A percentile compares a stretch with the other conserved stretches of the same genome.
These are phyloP conservation scores for Urocynchramus pylzowi DNA, from an alignment of 2,113 vertebrate species.

Conservation along the genomic window DNA sequence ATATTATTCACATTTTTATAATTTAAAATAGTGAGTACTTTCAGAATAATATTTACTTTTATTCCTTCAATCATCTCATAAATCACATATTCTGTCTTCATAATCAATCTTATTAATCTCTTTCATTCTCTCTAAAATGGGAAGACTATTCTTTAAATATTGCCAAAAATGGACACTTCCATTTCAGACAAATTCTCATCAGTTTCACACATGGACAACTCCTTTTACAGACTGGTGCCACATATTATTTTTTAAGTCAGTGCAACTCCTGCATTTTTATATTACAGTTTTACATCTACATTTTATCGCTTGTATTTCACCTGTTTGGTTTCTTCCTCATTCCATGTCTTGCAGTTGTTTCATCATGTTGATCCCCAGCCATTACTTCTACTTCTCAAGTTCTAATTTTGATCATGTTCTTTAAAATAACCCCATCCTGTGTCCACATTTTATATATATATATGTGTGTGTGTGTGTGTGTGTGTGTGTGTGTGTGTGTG, in stretches of 20 bases:
- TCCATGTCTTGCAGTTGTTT: not conserved
- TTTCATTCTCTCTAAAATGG: not conserved
- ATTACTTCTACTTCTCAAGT: not conserved
- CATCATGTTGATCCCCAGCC: not conserved
- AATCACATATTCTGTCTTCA: not conserved
- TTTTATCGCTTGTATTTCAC: not conserved
- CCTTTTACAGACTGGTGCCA: not conserved
- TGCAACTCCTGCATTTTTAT: not conserved
- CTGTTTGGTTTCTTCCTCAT: not conserved
- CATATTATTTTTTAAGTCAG: not conserved
- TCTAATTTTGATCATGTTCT: not conserved
- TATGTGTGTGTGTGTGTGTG: too few relatives aligned
- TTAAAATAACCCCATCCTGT: not conserved
- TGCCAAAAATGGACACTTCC: not conserved
- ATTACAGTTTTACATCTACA: not conserved
- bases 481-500: too few relatives aligned
- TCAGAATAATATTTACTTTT: not conserved
- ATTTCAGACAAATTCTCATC: not conserved
- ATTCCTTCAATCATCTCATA: not conserved
- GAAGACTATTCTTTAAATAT: not conserved
- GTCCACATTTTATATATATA: too few relatives aligned
- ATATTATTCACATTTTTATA: not conserved
- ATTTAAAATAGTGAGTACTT: not conserved
- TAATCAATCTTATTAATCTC: not conserved
- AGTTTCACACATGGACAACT: not conserved